Conservation (phyloP, 2,888 invertebrate genomes). For the Monoplex corrugatus region DNA sequence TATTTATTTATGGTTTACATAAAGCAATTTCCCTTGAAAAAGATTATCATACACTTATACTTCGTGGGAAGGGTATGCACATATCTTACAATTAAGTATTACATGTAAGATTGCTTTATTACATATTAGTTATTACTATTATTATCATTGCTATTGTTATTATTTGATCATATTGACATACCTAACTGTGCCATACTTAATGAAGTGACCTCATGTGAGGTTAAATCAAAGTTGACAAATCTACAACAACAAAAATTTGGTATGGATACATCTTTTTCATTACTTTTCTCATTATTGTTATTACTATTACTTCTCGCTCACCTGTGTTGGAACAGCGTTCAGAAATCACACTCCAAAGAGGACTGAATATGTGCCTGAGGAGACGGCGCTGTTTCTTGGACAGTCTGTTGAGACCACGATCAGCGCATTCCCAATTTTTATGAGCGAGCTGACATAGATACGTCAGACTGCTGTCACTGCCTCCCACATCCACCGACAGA, state of each 20-base stretch:
- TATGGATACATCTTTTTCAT: background rate
- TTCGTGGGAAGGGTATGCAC: too few species aligned
- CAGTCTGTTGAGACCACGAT: background rate
- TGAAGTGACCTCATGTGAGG: too few species aligned
- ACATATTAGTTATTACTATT: too few species aligned
- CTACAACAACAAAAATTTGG: background rate
- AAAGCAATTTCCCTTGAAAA: too few species aligned
- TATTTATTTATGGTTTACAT: too few species aligned
- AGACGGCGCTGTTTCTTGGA: background rate
- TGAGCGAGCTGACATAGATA: constrained; percentile 40
- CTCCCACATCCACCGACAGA: background rate
- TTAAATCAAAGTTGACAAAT: too few species aligned
- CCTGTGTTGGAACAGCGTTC: constrained; percentile 49
- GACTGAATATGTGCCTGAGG: background rate
- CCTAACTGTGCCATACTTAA: too few species aligned
- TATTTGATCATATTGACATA: too few species aligned
- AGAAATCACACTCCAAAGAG: constrained; percentile 4
- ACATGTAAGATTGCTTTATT: too few species aligned
- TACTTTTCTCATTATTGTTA: background rate
- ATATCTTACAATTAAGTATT: too few species aligned
- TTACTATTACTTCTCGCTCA: background rate
- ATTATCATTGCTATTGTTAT: too few species aligned
- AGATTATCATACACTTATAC: too few species aligned
- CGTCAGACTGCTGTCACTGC: constrained; percentile 18
- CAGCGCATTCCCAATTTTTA: constrained; percentile 45